Percentiles rank a stretch among this genome's conserved stretches.
Conservation (phyloP, 2,113 vertebrate genomes). For the Tetrao urogallus region DNA sequence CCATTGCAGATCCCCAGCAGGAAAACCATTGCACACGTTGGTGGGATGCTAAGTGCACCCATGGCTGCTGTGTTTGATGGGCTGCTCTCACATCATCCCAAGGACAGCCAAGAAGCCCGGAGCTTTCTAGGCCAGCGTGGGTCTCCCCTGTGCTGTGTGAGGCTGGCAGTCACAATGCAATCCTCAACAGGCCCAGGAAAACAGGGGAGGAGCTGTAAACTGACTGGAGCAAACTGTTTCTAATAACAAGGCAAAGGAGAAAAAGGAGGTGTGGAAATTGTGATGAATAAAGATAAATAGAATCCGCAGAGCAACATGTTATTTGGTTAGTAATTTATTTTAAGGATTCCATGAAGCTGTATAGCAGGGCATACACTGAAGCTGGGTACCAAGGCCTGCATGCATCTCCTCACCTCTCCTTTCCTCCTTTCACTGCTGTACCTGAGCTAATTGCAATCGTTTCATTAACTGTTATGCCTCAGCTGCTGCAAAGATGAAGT, state of each 20-base stretch:
- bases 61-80: neutral
- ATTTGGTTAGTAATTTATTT: neutral
- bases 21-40: neutral
- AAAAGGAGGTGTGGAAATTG: neutral
- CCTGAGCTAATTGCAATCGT: neutral
- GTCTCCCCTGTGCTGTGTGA: neutral
- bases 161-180: neutral
- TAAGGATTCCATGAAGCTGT: neutral
- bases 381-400: neutral
- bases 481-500: neutral
- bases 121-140: neutral
- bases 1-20: conserved; percentile 56
- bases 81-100: neutral
- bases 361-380: neutral
- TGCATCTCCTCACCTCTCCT: neutral
- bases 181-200: accelerated
- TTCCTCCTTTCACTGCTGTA: too few species aligned
- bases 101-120: neutral
- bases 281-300: neutral
- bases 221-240: neutral
- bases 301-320: too few species aligned
- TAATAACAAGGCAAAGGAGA: neutral
- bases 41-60: neutral
- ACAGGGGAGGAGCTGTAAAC: neutral
- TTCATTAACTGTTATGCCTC: neutral